Conservation (phyloP, 2,797 vertebrate genomes). For the Potorous gilbertii region DNA sequence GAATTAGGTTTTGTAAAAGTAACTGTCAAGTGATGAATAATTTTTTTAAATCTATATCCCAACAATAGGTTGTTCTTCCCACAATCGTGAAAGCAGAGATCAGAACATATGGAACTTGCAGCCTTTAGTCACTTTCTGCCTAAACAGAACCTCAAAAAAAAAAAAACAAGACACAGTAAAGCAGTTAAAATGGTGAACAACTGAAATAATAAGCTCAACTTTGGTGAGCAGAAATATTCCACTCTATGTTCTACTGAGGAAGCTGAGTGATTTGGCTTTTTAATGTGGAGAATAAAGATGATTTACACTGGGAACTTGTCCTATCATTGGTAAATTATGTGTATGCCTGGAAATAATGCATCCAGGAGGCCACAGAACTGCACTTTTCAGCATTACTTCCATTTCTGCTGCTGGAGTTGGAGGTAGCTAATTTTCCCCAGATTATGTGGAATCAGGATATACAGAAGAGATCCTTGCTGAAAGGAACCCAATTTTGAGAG, state of each 20-base stretch:
- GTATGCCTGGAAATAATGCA: constrained; percentile 31
- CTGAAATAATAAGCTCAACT: constrained; percentile 40
- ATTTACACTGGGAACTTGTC: constrained; percentile 40
- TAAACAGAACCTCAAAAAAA: constrained; percentile 38
- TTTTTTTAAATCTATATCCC: constrained; percentile 21
- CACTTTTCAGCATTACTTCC: constrained; percentile 45
- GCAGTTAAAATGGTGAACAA: constrained; percentile 50
- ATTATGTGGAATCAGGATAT: constrained; percentile 13
- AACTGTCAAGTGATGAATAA: constrained; percentile 3
- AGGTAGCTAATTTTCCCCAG: constrained; percentile 26
- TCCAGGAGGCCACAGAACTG: constrained; percentile 21
- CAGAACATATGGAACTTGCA: not conserved
- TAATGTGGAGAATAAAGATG: constrained; percentile 44
- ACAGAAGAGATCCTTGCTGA: not conserved
- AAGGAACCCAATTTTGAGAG: not conserved
- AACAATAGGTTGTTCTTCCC: not conserved
- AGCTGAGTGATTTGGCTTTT: constrained; percentile 1
- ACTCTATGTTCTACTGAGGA: not conserved
- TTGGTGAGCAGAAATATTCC: constrained; percentile 18
- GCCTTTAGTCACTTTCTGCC: not conserved
- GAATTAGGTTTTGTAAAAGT: not conserved
- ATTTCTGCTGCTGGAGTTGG: constrained; percentile 14
- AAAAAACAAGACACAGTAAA: constrained; percentile 27
- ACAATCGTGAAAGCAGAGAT: not conserved
- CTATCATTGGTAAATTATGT: constrained; percentile 37